Base-by-base conservation (phyloP, 2,113 vertebrate genomes). In the Mesocricetus auratus region DNA sequence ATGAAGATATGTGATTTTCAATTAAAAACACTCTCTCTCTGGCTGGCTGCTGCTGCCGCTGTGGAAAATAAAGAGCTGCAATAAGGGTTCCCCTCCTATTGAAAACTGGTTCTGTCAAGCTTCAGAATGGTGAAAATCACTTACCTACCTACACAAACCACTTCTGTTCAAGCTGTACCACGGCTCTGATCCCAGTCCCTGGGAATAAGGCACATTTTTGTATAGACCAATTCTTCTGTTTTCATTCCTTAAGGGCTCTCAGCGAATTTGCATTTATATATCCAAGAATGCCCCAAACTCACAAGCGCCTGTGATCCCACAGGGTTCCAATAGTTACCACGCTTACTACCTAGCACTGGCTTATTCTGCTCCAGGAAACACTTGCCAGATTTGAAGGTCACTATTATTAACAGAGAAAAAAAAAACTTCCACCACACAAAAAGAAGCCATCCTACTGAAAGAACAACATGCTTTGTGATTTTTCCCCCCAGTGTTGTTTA, bases 1-100 rank as follows among this genome's bases (percentile, higher is more conserved):
- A 73, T 50, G 17, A 96, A 92, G 89, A 95, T 96, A 82, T 94
- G 94, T 36, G 60, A 95, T 93, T 95, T 39, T 97, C 96, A 96
- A 93, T 91, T 93, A 94, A 94, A 96, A 94, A 83, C 86, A 91
- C 77, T 94, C 89, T 81, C 88, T 94, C 64, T 24, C 92, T 97
- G 4, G 22, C 60, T n/a, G 24, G 86, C 94, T 94, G 77, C 94
- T 94, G 77, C 89, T 86, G 89, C 94, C 16, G 0, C 93, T 36
- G 66, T 69, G 82, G 81, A 86, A 96, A 95, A 93, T 1, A 89
- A 93, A 82, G 36, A 86, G 47, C 31, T n/a, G n/a, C 82, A 45
- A 45, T 9, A 29, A 83, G 66, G 71, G 92, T 45, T 85, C n/a
- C 50, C 56, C 60, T 53, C 58, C 66, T 86, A 87, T 71, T 95